Conservation (phyloP, 2,113 vertebrate species). For the Cynoglossus semilaevis region DNA sequence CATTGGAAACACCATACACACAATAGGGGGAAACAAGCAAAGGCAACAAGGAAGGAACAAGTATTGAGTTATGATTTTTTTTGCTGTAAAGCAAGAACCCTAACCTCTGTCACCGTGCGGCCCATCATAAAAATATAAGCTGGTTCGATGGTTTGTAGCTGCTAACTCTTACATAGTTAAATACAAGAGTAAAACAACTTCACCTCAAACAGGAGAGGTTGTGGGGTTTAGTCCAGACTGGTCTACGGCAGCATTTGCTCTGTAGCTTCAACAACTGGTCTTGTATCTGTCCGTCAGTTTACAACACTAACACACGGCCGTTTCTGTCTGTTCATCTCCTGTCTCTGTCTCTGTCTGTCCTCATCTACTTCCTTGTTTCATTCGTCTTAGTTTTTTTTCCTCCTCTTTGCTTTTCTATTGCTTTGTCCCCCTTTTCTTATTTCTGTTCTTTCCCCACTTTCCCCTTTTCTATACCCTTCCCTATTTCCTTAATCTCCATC, state of each 20-base stretch:
- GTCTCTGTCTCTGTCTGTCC: conserved; percentile 22
- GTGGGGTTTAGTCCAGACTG: conserved; percentile 22
- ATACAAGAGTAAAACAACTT: background rate
- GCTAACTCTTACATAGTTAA: background rate
- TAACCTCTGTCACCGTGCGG: too few species aligned
- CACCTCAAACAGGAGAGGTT: background rate
- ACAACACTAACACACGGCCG: conserved; percentile 43
- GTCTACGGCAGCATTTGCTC: conserved; percentile 42
- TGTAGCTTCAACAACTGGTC: conserved; percentile 40
- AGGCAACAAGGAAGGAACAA: too few species aligned
- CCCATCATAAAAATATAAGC: background rate
- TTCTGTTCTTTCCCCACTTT: conserved; percentile 14
- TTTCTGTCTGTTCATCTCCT: conserved; percentile 29
- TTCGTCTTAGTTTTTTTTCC: conserved; percentile 14
- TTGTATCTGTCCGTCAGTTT: conserved; percentile 29
- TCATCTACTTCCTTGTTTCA: conserved; percentile 10
- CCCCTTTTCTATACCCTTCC: background rate
- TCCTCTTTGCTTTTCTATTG: conserved; percentile 9
- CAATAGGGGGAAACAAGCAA: too few species aligned
- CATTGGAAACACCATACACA: too few species aligned
- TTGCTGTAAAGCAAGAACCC: too few species aligned
- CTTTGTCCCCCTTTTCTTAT: conserved; percentile 26
- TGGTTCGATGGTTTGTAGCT: background rate
- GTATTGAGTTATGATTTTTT: too few species aligned
- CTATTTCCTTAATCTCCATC: background rate